A percentile compares a stretch with the other conserved stretches of the same genome.
Conservation (phyloP, 2,888 invertebrate genomes). For the Campoplex capitator region DNA sequence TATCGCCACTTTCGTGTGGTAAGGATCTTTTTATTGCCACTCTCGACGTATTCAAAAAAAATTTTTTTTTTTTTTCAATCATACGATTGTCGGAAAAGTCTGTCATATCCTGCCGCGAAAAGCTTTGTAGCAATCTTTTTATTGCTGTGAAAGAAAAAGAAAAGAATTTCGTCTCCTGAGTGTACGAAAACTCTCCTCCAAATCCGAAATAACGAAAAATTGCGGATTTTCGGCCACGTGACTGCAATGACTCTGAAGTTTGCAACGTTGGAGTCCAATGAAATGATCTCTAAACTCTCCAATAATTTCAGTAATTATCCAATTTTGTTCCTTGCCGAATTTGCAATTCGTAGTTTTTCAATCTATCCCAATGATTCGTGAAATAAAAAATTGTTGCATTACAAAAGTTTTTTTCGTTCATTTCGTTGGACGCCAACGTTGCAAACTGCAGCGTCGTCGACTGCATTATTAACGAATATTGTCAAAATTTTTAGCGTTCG, state of each 20-base stretch:
- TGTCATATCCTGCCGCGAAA: background rate
- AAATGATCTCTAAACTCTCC: too few relatives aligned
- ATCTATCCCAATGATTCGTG: too few relatives aligned
- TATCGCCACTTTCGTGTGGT: background rate
- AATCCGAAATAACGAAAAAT: background rate
- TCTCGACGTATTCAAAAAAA: background rate
- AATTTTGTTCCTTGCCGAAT: too few relatives aligned
- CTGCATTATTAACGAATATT: background rate
- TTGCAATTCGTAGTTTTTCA: too few relatives aligned
- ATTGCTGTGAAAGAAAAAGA: background rate
- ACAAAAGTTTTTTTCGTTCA: too few relatives aligned
- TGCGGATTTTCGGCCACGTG: background rate
- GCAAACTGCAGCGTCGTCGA: too few relatives aligned
- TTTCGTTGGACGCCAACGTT: too few relatives aligned
- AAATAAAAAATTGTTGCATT: too few relatives aligned
- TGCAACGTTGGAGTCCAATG: too few relatives aligned
- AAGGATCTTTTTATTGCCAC: constrained; percentile 15
- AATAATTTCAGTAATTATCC: too few relatives aligned
- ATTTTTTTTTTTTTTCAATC: background rate
- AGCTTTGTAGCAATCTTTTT: background rate
- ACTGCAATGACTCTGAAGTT: too few relatives aligned
- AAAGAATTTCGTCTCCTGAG: background rate
- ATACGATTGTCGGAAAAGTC: background rate
- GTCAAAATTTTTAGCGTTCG: too few relatives aligned
- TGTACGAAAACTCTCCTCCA: background rate